phyloP scores from a whole-genome alignment of 92 coral and sea anemone species.

The Actinernus sp. region DNA sequence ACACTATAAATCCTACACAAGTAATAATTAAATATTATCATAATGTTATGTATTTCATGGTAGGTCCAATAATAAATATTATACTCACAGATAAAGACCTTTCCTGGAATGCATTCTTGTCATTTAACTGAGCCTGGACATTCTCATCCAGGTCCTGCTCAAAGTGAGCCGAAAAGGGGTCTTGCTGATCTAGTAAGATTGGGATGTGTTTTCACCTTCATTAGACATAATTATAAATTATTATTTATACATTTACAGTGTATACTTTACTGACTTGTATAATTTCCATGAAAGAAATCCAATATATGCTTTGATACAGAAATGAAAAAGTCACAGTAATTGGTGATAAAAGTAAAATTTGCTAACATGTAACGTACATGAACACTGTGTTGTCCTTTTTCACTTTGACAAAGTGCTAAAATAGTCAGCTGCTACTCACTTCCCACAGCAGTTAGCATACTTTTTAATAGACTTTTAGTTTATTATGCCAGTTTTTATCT shows the following conservation, averaged over 20 bases:
- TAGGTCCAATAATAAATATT: background rate
- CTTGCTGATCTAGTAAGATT: conserved; percentile 38
- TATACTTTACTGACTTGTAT: background rate
- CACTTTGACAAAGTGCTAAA: too few species aligned
- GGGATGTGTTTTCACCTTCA: background rate
- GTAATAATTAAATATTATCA: too few species aligned
- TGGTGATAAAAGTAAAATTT: too few species aligned
- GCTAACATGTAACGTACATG: too few species aligned
- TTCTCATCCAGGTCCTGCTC: conserved; percentile 88
- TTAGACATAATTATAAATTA: too few species aligned
- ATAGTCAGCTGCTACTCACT: too few species aligned
- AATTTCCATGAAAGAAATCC: background rate
- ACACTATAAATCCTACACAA: too few species aligned
- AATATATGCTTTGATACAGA: background rate
- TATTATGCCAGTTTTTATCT: too few species aligned
- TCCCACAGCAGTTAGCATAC: too few species aligned
- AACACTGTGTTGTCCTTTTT: too few species aligned
- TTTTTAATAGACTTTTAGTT: too few species aligned
- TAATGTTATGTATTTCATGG: background rate
- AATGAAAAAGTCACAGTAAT: too few species aligned
- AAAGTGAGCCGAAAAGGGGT: conserved; percentile 90
- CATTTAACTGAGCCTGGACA: conserved; percentile 36
- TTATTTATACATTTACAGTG: background rate
- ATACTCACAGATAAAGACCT: conserved; percentile 48
- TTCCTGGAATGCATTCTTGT: conserved; percentile 33